A percentile compares a stretch with the other conserved stretches of the same genome.
phyloP scores from a whole-genome alignment of 2,113 vertebrate genomes.

The Tiliqua scincoides region DNA sequence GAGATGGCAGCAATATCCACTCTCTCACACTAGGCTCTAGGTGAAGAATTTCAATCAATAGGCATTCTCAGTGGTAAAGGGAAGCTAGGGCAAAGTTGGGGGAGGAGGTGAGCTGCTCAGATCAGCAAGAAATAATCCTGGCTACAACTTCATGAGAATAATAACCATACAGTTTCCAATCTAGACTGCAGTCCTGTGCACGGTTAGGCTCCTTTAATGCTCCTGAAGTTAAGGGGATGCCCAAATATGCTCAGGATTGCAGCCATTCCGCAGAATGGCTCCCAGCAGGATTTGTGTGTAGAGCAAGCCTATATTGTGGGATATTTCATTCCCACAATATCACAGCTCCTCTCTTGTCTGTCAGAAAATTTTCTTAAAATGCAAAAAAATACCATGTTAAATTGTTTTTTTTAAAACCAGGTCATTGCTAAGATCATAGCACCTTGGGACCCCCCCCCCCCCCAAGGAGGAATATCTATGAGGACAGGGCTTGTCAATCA shows the following conservation, averaged over 20 bases:
- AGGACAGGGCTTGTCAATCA: neutral
- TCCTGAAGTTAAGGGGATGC: neutral
- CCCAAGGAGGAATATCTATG: neutral
- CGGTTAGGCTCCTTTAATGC: neutral
- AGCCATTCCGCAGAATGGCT: neutral
- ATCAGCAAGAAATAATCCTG: conserved; percentile 36
- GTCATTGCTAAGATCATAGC: conserved; percentile 8
- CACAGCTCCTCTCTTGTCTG: neutral
- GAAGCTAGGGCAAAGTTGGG: rapidly evolving
- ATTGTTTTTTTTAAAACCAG: neutral
- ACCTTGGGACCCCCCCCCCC: neutral
- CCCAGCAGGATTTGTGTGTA: neutral
- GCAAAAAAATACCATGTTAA: neutral
- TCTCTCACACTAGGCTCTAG: conserved; percentile 71
- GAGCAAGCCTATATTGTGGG: neutral
- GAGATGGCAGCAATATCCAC: conserved; percentile 67
- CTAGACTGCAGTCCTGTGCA: neutral
- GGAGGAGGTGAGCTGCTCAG: rapidly evolving
- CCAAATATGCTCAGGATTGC: neutral
- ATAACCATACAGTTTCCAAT: conserved; percentile 19
- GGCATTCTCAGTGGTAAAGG: rapidly evolving
- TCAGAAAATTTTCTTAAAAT: neutral
- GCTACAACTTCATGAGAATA: neutral
- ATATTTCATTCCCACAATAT: neutral
- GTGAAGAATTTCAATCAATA: conserved; percentile 73